Base-by-base conservation (phyloP, 2,113 vertebrate genomes). In the Pyrgilauda ruficollis region DNA sequence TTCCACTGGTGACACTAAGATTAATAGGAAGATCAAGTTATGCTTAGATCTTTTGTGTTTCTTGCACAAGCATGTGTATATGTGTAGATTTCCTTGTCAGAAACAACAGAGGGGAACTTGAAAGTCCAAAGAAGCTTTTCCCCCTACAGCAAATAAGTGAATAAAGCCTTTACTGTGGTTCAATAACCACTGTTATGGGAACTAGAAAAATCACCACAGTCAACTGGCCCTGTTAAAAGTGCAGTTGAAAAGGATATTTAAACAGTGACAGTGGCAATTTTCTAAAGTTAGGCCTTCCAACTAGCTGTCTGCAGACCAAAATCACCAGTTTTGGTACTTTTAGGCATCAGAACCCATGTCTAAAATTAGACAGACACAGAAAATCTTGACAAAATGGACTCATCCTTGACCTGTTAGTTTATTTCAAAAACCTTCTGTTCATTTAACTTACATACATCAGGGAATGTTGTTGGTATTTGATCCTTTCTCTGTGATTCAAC, bases 371-470 rank as follows among this genome's bases (percentile, higher is more conserved):
- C 3, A 28, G 94, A 95, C 88, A 85, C 83, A 86, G 68, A 94
- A 93, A 94, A 92, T 62, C 41, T 92, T 89, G 87, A 94, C 95
- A 95, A 95, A 95, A 90, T 43, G 41, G 49, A 79, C 50, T 94
- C 82, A 50, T 89, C 92, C 84, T 91, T 92, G 90, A 96, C 87
- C 92, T 91, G 15, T 89, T 92, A 35, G 77, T 96, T 97, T 96
- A 97, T 94, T 97, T 95, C 88, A 76, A 96, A 92, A 94, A 75
- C 61, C 46, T 96, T 87, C 84, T 91, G 74, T 66, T 94, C 85
- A 78, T 91, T 80, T 91, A 83, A 85, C 70, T 95, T 95, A 96
- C 90, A 95, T 58, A 96, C 84, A 94, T 52, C n/a, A 94, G 69
- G 92, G 90, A 95, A 94, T 90, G 93, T 84, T 63, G 68, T 75